Evolutionary conservation across 2,113 vertebrate genomes (phyloP), one percentile per base, ranked within the genome.

Genomic region (Jaculus jaculus): DNA sequence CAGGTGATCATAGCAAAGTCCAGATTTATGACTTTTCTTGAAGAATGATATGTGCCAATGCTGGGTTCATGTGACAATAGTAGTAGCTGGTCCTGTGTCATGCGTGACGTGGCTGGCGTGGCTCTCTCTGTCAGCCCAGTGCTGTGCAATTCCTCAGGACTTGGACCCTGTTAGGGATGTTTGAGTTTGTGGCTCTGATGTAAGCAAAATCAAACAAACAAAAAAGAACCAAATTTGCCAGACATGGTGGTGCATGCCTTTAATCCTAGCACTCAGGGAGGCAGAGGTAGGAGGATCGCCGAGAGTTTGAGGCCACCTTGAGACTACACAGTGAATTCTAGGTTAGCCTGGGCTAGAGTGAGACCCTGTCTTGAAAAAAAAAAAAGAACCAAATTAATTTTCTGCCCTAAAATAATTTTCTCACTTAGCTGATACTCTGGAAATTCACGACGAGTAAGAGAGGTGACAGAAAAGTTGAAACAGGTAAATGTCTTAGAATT

Each of bases 131-230:
- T 10, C 21, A 3, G 21, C n/a, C 86, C 47, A 5, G 11, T 26
- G 7, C 21, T 12, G 1, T 78, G 9, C 77, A 75, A n/a, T 37
- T 84, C 30, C 26, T 58, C 3, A 16, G 39, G 65, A 18, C 20
- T 74, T 91, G 66, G 65, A 18, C 32, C 15, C 34, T 54, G 7
- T 42, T 65, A 54, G 51, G 47, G 3, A 66, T 69, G 74, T 92
- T 75, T 90, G 90, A 81, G 20, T 88, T 66, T 81, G 34, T 77
- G 66, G 32, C 34, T 87, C 20, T 96, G 71, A 81, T 92, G 89
- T 91, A 68, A 84, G 84, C 51, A 30, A 82, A 60, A 82, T 63
- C 5, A 47, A 47, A 47, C 42, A 47, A 8, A 47, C n/a, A 47
- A 47, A 8, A 47, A 47, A 47, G 42, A 47, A 47, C n/a, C n/a